Percentiles rank a stretch among this genome's conserved stretches.
Conservation (phyloP, 2,797 vertebrate species). For the Tokudaia tokunoshimensis region DNA sequence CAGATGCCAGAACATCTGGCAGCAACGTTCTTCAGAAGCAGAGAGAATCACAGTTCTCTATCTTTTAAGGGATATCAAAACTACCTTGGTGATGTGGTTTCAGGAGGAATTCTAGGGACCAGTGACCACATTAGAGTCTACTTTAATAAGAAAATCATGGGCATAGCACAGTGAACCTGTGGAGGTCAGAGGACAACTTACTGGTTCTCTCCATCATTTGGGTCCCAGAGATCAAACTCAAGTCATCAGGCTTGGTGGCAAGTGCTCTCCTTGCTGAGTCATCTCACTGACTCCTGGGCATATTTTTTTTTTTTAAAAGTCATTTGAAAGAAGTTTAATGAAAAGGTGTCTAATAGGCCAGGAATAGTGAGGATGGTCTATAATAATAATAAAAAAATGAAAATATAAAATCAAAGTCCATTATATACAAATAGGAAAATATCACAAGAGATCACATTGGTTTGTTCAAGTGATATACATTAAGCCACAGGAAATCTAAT, state of each 20-base stretch:
- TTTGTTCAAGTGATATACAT: not conserved
- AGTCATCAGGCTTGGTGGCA: not conserved
- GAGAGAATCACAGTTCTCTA: not conserved
- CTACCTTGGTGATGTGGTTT: not conserved
- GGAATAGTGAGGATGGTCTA: slow-evolving; percentile 11
- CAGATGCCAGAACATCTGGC: not conserved
- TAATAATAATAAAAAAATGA: not conserved
- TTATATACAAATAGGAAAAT: not conserved
- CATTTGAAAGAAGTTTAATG: slow-evolving; percentile 21
- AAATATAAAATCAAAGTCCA: slow-evolving; percentile 9
- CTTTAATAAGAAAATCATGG: not conserved
- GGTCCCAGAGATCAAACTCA: not conserved
- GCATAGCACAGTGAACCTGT: not conserved
- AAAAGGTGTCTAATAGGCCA: slow-evolving; percentile 1
- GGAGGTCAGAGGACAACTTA: not conserved
- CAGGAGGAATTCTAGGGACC: slow-evolving; percentile 3
- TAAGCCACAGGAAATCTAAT: not conserved
- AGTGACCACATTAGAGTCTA: not conserved
- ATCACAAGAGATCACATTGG: not conserved
- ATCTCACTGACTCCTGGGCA: not conserved
- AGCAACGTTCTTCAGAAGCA: not conserved
- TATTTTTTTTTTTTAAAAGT: not conserved
- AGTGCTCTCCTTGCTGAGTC: not conserved
- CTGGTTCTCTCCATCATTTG: not conserved
- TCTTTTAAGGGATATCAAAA: not conserved